These are phyloP conservation scores for Acanthococcus lagerstroemiae DNA, from an alignment of 2,888 invertebrate species.

Conservation along the genomic window DNA sequence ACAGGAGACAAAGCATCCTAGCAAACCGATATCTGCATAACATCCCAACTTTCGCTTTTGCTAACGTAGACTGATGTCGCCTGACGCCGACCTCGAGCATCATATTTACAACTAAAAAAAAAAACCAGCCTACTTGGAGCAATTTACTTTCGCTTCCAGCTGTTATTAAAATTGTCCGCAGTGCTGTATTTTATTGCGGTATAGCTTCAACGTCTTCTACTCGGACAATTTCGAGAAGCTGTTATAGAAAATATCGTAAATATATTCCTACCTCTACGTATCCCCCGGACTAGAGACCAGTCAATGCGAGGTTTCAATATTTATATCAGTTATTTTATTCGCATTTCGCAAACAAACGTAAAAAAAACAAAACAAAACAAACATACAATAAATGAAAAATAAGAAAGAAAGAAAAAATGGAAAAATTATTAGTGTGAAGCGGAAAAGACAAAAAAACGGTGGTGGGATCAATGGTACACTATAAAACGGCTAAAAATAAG, in stretches of 20 bases:
- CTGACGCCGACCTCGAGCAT: too few relatives aligned
- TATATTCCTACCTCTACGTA: conserved; percentile 22
- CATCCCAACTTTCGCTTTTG: too few relatives aligned
- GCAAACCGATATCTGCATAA: too few relatives aligned
- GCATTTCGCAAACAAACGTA: conserved; percentile 14
- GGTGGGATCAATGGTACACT: too few relatives aligned
- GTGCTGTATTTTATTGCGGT: too few relatives aligned
- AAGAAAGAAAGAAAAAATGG: conserved; percentile 5
- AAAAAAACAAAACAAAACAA: conserved; percentile 22
- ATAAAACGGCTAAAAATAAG: not conserved
- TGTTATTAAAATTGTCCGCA: too few relatives aligned
- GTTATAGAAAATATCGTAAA: not conserved
- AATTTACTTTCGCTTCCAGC: too few relatives aligned
- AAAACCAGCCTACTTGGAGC: too few relatives aligned
- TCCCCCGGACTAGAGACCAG: conserved; percentile 15
- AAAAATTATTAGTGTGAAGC: conserved; percentile 30
- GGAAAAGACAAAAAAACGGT: not conserved
- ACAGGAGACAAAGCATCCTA: too few relatives aligned
- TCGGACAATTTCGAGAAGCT: conserved; percentile 1
- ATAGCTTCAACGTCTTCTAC: too few relatives aligned
- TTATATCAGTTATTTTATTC: not conserved
- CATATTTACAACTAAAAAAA: too few relatives aligned
- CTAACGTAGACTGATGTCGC: too few relatives aligned
- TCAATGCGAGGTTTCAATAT: not conserved
- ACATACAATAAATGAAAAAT: conserved; percentile 35